Conservation (phyloP, 2,888 invertebrate species). For the Drosophila quinaria region DNA sequence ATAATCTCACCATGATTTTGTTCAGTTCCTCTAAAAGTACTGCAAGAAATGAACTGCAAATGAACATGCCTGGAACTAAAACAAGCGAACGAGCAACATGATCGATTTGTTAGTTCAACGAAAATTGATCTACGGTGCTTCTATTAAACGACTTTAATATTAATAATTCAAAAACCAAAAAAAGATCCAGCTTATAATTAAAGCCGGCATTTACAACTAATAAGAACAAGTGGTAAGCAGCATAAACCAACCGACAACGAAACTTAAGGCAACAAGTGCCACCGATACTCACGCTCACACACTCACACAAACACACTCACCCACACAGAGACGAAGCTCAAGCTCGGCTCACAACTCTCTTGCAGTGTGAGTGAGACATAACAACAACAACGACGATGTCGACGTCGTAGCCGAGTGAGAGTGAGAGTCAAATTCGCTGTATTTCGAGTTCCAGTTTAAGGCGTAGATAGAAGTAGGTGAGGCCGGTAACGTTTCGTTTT, state of each 20-base stretch:
- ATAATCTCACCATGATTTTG: too few species aligned
- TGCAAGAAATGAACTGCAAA: neutral
- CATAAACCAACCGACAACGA: conserved; percentile 7
- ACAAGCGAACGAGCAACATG: neutral
- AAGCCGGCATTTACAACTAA: conserved; percentile 56
- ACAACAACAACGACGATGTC: conserved; percentile 4
- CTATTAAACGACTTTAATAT: neutral
- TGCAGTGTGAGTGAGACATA: conserved; percentile 16
- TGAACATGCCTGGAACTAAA: neutral
- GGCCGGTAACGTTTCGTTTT: conserved; percentile 63
- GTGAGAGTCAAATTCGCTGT: conserved; percentile 35
- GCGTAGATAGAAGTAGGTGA: conserved; percentile 64
- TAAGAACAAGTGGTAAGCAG: conserved; percentile 9
- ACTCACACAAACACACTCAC: conserved; percentile 3
- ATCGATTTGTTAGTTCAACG: neutral
- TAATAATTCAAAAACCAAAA: neutral
- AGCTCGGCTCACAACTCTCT: conserved; percentile 43
- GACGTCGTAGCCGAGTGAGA: conserved; percentile 33
- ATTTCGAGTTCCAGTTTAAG: conserved; percentile 54
- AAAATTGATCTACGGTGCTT: too few species aligned
- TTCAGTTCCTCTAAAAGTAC: too few species aligned
- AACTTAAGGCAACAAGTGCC: conserved; percentile 58
- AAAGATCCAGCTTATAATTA: conserved; percentile 53
- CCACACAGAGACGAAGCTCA: conserved; percentile 5
- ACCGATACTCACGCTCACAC: conserved; percentile 20